Evolutionary conservation across 2,888 invertebrate species (phyloP), one percentile per base, ranked within the genome.

Genomic region (Ptychoptera albimana): DNA sequence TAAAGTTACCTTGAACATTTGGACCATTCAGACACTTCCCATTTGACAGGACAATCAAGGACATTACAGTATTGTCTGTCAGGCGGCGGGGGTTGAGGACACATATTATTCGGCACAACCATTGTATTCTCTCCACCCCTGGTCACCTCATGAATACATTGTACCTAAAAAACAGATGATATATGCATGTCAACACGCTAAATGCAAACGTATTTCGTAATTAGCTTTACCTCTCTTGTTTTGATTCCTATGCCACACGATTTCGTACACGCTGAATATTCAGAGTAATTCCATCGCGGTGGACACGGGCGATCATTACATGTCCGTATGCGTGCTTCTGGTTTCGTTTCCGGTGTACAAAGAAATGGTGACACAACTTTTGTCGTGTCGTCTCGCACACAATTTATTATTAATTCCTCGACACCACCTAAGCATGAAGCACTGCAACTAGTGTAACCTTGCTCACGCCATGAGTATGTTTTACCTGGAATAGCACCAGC

Each of bases 221-320:
- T 23, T 5, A 23, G 7, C 7, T 77, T 80, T 43, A 93, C 93
- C 61, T 87, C 87, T 47, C 96, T 72, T 0, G 83, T 87, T 67
- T 91, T 89, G 51, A 87, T 82, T 1, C 96, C 96, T 51, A 93
- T 85, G 31, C 96, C 96, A 59, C 96, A 97, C 2, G 86, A 82
- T 61, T 87, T 88, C 14, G 88, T 86, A 66, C 96, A 97, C 14
- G 80, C 77, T 0, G 84, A 82, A 59, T 87, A 92, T 44, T 88
- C 87, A 0, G 88, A 86, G 54, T 83, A 82, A 59, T 88, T 88
- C 92, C 92, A 92, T 53, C 89, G 75, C 1, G 94, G 93, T 2
- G 93, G 93, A 59, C 97, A 97, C 0, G 94, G 88, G 49, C 88
- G 82, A 56, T 93, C 93, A 60, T 97, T 97, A 68, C 93, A 93